Evolutionary conservation across 2,888 invertebrate genomes (phyloP), one percentile per base, ranked within the genome.

Genomic region (Amiota mariae): DNA sequence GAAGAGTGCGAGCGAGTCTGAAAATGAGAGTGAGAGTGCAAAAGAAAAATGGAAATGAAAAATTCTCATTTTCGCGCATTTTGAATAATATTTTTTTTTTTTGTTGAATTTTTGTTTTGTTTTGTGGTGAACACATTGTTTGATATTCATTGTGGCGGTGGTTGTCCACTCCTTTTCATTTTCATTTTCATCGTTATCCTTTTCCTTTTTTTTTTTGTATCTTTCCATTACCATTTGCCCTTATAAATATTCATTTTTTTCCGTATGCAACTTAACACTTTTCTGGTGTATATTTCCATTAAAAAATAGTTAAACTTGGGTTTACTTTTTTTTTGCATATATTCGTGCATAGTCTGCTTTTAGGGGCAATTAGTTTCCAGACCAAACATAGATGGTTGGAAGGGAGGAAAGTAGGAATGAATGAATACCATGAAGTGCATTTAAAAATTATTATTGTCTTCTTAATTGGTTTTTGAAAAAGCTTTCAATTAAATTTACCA

Each of bases 211-310:
- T 0, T 64, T 10, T 64, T 8, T 64, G 24, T 63, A 11, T 36
- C 1, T 46, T 47, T 46, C 15, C 46, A 10, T 36, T 24, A 24
- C 24, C 70, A 56, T 49, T 66, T 48, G 66, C 59, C 49, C 64
- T 85, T 81, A 85, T 83, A 80, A 83, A 83, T 83, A 83, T 83
- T 85, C 83, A 83, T 81, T 82, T 73, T 76, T 73, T 47, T 64
- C n/a, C 8, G 24, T 51, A 68, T 54, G 54, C 57, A 70, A 70
- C 56, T 57, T 70, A 57, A 56, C 70, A 70, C 70, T 70, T 36
- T 59, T 56, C 46, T 70, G 66, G 66, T 66, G 66, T 66, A 66
- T 48, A 49, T 66, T 66, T 66, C 66, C 66, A 66, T 66, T 66
- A 66, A 66, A 64, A 66, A 66, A 18, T 66, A 66, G 66, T 66